phyloP scores from a whole-genome alignment of 2,888 invertebrate species.

The Heteromyza rotundicornis region DNA sequence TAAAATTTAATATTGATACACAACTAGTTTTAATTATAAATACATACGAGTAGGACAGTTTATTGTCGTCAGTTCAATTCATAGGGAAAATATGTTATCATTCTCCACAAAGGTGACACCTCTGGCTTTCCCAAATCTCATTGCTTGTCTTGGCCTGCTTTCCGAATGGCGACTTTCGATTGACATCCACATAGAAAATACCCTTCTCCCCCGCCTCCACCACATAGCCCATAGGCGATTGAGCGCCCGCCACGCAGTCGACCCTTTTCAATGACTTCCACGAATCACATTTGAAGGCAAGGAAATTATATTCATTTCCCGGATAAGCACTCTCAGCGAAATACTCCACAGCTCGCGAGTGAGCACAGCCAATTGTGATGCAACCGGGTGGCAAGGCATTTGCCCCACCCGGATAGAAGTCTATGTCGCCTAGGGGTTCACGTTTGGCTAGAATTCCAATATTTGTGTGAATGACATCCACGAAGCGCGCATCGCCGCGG shows the following conservation, averaged over 20 bases:
- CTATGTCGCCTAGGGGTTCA: conserved; percentile 53
- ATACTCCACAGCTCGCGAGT: conserved; percentile 51
- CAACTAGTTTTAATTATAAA: too few relatives aligned
- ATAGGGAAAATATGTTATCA: too few relatives aligned
- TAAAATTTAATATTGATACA: too few relatives aligned
- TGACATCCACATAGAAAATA: conserved; percentile 53
- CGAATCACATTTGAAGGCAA: conserved; percentile 46
- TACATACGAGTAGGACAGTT: too few relatives aligned
- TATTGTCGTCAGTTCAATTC: too few relatives aligned
- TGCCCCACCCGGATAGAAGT: conserved; percentile 56
- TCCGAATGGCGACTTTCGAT: conserved; percentile 46
- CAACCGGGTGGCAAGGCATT: conserved; percentile 53
- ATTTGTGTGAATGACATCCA: conserved; percentile 58
- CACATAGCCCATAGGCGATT: conserved; percentile 50
- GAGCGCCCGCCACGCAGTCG: conserved; percentile 33
- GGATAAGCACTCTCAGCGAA: conserved; percentile 55
- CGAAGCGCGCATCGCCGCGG: conserved; percentile 53
- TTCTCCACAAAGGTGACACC: too few relatives aligned
- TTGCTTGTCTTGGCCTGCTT: conserved; percentile 23
- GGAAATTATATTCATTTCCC: conserved; percentile 46
- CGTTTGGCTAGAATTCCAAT: conserved; percentile 52
- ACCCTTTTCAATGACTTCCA: conserved; percentile 39
- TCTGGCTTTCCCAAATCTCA: too few relatives aligned
- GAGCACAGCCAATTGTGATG: conserved; percentile 48
- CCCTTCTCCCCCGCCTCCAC: conserved; percentile 39